Percentiles rank a stretch among this genome's conserved stretches.
Conservation (phyloP, 23 tunicate species). For the Corella eumyota region DNA sequence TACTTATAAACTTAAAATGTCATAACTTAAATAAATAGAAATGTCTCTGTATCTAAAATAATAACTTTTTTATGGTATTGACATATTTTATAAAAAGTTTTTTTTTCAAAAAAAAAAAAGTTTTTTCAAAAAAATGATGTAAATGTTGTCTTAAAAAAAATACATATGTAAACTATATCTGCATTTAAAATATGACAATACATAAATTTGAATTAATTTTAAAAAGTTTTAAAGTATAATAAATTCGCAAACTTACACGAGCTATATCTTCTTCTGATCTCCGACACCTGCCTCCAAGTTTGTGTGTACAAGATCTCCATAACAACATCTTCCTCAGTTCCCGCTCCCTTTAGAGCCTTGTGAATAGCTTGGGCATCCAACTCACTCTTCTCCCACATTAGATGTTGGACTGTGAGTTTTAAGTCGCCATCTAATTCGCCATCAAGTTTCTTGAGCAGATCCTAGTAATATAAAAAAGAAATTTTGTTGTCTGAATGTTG, state of each 20-base stretch:
- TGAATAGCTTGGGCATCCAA: slow-evolving; percentile 66
- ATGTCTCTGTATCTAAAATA: too few species aligned
- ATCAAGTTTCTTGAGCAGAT: slow-evolving; percentile 49
- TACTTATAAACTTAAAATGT: too few species aligned
- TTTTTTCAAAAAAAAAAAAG: too few species aligned
- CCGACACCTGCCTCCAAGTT: slow-evolving; percentile 35
- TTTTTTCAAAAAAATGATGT: too few species aligned
- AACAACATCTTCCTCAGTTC: slow-evolving; percentile 84
- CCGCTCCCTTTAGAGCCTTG: slow-evolving; percentile 91
- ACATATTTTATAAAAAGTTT: too few species aligned
- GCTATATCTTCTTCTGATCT: slow-evolving; percentile 56
- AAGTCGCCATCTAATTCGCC: slow-evolving; percentile 34
- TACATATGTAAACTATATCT: too few species aligned
- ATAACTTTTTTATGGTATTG: too few species aligned
- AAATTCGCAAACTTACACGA: slow-evolving; percentile 20
- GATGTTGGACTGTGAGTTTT: slow-evolving; percentile 37
- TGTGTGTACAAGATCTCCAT: slow-evolving; percentile 95
- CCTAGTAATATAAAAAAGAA: slow-evolving; percentile 23
- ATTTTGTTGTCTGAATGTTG: background rate
- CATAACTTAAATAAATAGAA: too few species aligned
- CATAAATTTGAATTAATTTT: too few species aligned
- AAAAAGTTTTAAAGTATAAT: too few species aligned
- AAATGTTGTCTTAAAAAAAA: too few species aligned
- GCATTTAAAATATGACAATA: too few species aligned
- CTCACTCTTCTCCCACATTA: slow-evolving; percentile 73